Evolutionary conservation across 37 sponge, comb jelly and placozoan species (phyloP).

Genomic region (Mnemiopsis leidyi): DNA sequence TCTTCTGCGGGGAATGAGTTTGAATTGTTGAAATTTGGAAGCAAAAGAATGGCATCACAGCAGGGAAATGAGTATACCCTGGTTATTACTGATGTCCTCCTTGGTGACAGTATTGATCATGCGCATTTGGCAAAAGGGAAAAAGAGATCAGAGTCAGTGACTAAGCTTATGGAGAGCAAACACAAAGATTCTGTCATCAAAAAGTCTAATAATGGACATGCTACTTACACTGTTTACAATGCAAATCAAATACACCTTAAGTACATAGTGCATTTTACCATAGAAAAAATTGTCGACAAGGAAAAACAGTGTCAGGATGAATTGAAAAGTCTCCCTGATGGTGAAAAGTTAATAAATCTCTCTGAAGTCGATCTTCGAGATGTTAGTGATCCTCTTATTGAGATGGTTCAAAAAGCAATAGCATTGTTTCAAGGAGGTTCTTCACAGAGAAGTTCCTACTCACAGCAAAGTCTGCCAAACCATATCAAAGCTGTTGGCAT

Average conservation of each 20-base stretch:
- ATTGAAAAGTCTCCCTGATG: neutral
- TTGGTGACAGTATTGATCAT: neutral
- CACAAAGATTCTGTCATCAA: neutral
- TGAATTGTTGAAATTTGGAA: conserved; percentile 15
- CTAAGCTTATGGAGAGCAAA: neutral
- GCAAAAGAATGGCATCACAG: neutral
- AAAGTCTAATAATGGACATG: neutral
- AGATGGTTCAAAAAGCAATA: neutral
- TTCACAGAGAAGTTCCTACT: neutral
- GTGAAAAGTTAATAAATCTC: neutral
- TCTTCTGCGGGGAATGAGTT: neutral
- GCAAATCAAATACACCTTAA: neutral
- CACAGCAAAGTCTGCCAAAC: neutral
- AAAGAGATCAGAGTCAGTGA: neutral
- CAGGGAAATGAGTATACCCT: neutral
- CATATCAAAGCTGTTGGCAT: neutral
- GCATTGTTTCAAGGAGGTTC: neutral
- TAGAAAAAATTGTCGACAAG: neutral
- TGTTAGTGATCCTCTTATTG: neutral
- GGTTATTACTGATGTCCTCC: neutral
- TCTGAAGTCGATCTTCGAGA: neutral
- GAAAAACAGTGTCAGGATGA: neutral
- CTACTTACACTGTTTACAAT: neutral
- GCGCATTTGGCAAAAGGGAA: neutral
- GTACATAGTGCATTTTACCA: neutral